Evolutionary conservation across 2,888 invertebrate genomes (phyloP).

Genomic region (Meganola albula): DNA sequence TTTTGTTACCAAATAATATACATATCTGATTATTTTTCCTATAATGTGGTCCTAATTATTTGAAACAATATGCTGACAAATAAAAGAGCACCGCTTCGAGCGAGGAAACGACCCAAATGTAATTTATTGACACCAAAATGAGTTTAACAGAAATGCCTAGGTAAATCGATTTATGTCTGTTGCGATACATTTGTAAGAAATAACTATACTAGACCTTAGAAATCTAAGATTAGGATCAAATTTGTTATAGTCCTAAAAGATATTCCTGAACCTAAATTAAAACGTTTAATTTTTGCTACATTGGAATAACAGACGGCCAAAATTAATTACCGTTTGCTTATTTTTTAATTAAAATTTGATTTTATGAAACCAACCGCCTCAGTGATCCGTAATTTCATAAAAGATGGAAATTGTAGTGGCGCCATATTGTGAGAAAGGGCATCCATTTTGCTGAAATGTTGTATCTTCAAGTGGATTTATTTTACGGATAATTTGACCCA

Average conservation of each 20-base stretch:
- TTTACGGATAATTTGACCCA: constrained; percentile 58
- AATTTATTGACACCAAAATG: constrained; percentile 52
- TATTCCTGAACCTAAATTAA: no score
- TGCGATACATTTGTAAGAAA: no score
- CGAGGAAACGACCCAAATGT: constrained; percentile 56
- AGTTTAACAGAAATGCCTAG: constrained; percentile 51
- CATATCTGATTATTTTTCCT: no score
- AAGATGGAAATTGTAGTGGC: constrained; percentile 73
- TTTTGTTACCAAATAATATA: no score
- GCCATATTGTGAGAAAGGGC: constrained; percentile 72
- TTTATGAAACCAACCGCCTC: constrained; percentile 56
- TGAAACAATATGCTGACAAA: constrained; percentile 60
- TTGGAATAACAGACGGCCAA: constrained; percentile 50
- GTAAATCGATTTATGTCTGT: no score
- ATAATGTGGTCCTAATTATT: constrained; percentile 69
- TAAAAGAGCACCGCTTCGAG: constrained; percentile 56
- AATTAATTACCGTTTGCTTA: constrained; percentile 70
- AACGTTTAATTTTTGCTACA: constrained; percentile 59
- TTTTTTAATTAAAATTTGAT: constrained; percentile 74
- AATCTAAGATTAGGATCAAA: no score
- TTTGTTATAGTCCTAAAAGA: no score
- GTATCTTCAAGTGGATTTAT: constrained; percentile 64
- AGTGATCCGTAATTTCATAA: constrained; percentile 71
- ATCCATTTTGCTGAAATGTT: constrained; percentile 66
- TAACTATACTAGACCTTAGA: no score